Evolutionary conservation across 2,888 invertebrate genomes (phyloP), one percentile per base, ranked within the genome.

Genomic region (Tachina grossa): DNA sequence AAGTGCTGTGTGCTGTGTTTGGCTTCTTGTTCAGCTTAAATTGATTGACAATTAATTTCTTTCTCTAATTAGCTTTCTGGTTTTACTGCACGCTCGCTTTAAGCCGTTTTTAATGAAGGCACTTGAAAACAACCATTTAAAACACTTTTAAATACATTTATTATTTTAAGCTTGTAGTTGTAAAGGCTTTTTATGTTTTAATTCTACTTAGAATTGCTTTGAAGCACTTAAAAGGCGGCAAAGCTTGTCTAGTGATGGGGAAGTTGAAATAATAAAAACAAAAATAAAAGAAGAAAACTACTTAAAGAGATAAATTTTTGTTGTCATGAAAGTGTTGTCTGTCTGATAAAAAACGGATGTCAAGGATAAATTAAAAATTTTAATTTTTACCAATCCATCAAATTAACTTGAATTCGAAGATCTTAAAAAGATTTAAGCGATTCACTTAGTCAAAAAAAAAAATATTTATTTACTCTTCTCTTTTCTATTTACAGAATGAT

Each of bases 41-140:
- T 63, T 79, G 79, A 79, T 79, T 63, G 79, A 79, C 79, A 79
- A 79, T 72, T 71, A 71, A 53, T 65, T 72, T 72, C 63, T 72
- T 63, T 79, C 22, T 72, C 47, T 65, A 65, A 72, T 72, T 22
- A 47, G 39, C 63, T 65, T 63, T 47, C 45, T 39, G 22, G 43
- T 41, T 68, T 57, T 68, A 5, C 19, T 47, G 57, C 22, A 39
- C 22, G 3, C 13, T 45, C 22, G 3, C 10, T 45, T 53, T 31
- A 43, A 65, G 13, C 31, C 5, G 9, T 31, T 66, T 65, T 66
- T 31, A 76, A 55, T 43, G 53, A 53, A 22, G 63, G 14, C 14
- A 31, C 22, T 53, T 69, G 8, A 10, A 49, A 78, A n/a, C 45
- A 45, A 13, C 8, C 31, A 53, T 65, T 75, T 53, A 65, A 22